Evolutionary conservation across 2,797 vertebrate genomes (phyloP), one percentile per base, ranked within the genome.

Genomic region (Lutjanus argentimaculatus): DNA sequence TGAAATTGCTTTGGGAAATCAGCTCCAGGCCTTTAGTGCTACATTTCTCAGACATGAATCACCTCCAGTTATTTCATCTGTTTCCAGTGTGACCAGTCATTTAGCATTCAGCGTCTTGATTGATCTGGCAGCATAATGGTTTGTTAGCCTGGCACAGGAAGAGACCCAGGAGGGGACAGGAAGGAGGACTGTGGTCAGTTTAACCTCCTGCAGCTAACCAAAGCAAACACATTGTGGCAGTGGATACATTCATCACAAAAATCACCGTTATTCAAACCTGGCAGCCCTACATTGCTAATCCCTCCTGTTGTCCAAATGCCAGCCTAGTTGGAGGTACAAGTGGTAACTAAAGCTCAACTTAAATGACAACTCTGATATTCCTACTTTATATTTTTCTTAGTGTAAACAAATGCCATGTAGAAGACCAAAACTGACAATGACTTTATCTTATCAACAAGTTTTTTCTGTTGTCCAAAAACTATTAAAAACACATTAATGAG

Each of bases 91-190:
- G 86, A 86, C 74, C 80, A 81, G 76, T 85, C 83, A 86, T 85
- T 84, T 82, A 85, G 63, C 81, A 79, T 86, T 86, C 72, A 85
- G 72, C 80, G 1, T 80, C 80, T 59, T 85, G 72, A 89, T 89
- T 90, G 90, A 91, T 91, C 88, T 91, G 85, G 84, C 71, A 82
- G 63, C 80, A 74, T 87, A 85, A 89, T 88, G 86, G 83, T 87
- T 88, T 88, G 85, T 90, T 90, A 82, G 86, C 68, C 80, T 77
- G 77, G 82, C 78, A 86, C 89, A 89, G 80, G 77, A 91, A 87
- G 71, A 88, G 67, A 80, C 67, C 62, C 72, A 48, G 74, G 77
- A 80, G 79, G 85, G 88, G 73, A 75, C 85, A 61, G 84, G 83
- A 84, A 83, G 86, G 75, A 90, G 52, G 82, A 68, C 11, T 90